A percentile compares a stretch with the other conserved stretches of the same genome.
Conservation (phyloP, 2,888 invertebrate species). For the Diarsia brunnea region DNA sequence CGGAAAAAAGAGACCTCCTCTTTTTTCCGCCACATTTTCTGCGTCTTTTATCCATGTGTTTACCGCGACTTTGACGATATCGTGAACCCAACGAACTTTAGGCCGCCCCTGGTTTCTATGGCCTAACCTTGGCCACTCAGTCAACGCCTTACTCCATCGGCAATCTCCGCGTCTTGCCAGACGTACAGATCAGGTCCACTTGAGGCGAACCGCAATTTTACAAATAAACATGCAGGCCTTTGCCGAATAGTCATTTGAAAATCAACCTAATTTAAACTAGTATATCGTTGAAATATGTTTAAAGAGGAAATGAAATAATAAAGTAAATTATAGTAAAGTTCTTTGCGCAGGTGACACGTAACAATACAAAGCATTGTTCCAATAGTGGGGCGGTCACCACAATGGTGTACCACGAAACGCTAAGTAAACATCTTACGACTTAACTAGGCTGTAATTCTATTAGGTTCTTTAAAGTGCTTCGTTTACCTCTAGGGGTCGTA, state of each 20-base stretch:
- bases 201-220: no score
- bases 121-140: no score
- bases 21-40: no score
- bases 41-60: no score
- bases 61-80: no score
- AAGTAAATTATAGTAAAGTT: conserved; percentile 6
- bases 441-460: background rate
- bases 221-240: background rate
- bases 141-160: no score
- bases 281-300: background rate
- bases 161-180: no score
- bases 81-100: no score
- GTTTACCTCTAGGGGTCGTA: background rate
- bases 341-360: conserved; percentile 31
- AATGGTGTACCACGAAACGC: conserved; percentile 53
- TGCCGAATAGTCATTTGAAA: background rate
- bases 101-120: no score
- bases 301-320: background rate
- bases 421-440: conserved; percentile 43
- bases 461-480: background rate
- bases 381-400: conserved; percentile 21
- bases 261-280: background rate
- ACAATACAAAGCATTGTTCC: conserved; percentile 52
- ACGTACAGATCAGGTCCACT: no score
- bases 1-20: no score